These are phyloP conservation scores for Sussaba pulchella DNA, from an alignment of 2,888 invertebrate genomes.

Conservation along the genomic window DNA sequence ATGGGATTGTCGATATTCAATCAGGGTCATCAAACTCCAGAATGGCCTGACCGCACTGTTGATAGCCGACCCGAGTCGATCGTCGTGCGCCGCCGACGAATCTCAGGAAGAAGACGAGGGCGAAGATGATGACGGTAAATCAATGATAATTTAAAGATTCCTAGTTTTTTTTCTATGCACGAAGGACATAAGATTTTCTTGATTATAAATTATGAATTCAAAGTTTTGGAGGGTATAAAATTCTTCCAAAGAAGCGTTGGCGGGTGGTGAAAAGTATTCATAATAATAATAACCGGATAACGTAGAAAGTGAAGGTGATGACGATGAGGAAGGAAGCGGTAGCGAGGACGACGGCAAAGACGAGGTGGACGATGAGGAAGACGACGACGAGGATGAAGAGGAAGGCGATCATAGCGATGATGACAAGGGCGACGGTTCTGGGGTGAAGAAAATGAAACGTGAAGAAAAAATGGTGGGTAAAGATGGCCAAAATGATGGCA, in stretches of 20 bases:
- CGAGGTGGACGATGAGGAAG: slow-evolving; percentile 76
- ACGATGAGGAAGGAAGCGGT: slow-evolving; percentile 62
- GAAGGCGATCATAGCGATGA: slow-evolving; percentile 69
- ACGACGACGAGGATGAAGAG: slow-evolving; percentile 77
- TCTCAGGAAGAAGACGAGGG: slow-evolving; percentile 28
- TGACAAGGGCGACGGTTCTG: slow-evolving; percentile 76
- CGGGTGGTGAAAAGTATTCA: too few species aligned
- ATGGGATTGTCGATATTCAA: neutral
- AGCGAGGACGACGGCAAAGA: slow-evolving; percentile 70
- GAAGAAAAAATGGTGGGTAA: slow-evolving; percentile 80
- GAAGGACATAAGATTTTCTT: too few species aligned
- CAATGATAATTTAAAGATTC: neutral
- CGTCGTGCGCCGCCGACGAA: slow-evolving; percentile 66
- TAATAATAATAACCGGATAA: slow-evolving; percentile 68
- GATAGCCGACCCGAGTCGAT: slow-evolving; percentile 87
- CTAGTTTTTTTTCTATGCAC: neutral
- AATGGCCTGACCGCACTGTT: slow-evolving; percentile 91
- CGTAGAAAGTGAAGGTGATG: slow-evolving; percentile 73
- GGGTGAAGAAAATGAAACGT: slow-evolving; percentile 75
- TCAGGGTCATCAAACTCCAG: slow-evolving; percentile 87
- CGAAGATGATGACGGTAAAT: slow-evolving; percentile 80
- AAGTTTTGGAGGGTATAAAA: too few species aligned
- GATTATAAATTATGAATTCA: too few species aligned
- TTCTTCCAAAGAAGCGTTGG: too few species aligned
- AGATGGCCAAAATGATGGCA: too few species aligned